Evolutionary conservation across 2,888 invertebrate genomes (phyloP).

Genomic region (Taphrorychus bicolor): DNA sequence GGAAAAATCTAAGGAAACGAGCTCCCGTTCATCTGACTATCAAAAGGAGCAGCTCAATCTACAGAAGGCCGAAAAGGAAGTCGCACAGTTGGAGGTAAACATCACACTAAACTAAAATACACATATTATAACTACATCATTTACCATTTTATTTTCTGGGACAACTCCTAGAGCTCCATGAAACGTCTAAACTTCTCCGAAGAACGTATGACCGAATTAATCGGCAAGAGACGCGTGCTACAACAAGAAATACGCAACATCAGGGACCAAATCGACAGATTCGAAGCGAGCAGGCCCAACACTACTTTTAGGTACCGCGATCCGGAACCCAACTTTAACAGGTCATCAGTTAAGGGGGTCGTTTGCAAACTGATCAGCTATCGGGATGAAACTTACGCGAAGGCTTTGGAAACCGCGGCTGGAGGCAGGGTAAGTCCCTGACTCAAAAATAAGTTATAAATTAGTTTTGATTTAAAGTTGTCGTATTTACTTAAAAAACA

Average conservation of each 20-base stretch:
- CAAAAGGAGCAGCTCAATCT: constrained; percentile 69
- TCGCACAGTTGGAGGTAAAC: constrained; percentile 65
- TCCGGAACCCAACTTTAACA: constrained; percentile 78
- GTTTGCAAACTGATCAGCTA: constrained; percentile 82
- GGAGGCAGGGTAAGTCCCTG: constrained; percentile 73
- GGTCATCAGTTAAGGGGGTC: constrained; percentile 73
- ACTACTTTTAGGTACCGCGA: constrained; percentile 77
- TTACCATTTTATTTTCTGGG: background rate
- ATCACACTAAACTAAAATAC: background rate
- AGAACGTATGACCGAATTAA: constrained; percentile 65
- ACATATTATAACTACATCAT: background rate
- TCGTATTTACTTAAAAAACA: no score
- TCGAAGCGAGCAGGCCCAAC: constrained; percentile 66
- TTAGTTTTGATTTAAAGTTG: no score
- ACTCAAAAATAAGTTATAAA: background rate
- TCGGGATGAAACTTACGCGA: constrained; percentile 71
- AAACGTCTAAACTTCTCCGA: constrained; percentile 68
- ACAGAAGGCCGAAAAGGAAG: constrained; percentile 65
- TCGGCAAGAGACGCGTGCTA: constrained; percentile 62
- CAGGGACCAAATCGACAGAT: constrained; percentile 65
- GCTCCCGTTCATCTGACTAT: constrained; percentile 70
- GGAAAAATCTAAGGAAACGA: constrained; percentile 69
- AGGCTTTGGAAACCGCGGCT: constrained; percentile 86
- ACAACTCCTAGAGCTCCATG: constrained; percentile 48
- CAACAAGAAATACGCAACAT: constrained; percentile 64